Evolutionary conservation across 2,113 vertebrate genomes (phyloP).

Genomic region (Clarias batrachus): DNA sequence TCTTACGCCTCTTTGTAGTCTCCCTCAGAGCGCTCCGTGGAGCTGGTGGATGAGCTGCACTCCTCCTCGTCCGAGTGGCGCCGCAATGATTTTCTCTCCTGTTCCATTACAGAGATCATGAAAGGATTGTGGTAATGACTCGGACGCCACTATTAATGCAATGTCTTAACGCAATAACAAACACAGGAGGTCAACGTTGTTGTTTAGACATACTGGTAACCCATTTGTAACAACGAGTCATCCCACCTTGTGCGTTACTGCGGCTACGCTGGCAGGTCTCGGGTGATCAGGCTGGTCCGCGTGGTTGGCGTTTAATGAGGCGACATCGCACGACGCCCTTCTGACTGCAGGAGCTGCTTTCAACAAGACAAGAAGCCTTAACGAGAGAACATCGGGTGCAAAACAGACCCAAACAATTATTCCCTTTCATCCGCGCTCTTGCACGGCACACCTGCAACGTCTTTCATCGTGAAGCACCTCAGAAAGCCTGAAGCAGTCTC

Average conservation of each 20-base stretch:
- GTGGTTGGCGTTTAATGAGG: slow-evolving; percentile 57
- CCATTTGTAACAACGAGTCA: background rate
- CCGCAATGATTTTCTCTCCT: slow-evolving; percentile 54
- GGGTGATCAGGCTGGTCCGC: slow-evolving; percentile 59
- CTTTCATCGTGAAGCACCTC: slow-evolving; percentile 21
- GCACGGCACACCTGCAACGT: slow-evolving; percentile 13
- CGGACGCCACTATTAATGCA: background rate
- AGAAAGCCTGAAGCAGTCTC: slow-evolving; percentile 1
- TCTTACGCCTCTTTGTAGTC: slow-evolving; percentile 82
- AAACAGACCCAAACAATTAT: background rate
- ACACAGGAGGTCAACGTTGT: background rate
- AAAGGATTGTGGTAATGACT: background rate
- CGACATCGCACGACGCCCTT: slow-evolving; percentile 70
- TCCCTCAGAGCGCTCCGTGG: slow-evolving; percentile 87
- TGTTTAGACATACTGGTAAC: background rate
- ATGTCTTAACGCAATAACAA: background rate
- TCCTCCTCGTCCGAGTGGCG: slow-evolving; percentile 83
- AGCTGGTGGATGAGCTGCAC: slow-evolving; percentile 88
- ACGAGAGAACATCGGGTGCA: background rate
- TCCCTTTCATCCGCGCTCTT: slow-evolving; percentile 33
- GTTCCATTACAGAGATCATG: slow-evolving; percentile 36
- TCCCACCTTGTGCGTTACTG: slow-evolving; percentile 56
- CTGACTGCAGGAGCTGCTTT: slow-evolving; percentile 67
- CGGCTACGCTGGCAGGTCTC: slow-evolving; percentile 63
- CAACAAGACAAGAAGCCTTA: slow-evolving; percentile 34